Conservation (phyloP, 2,888 invertebrate species). For the Microplitis deprimator region DNA sequence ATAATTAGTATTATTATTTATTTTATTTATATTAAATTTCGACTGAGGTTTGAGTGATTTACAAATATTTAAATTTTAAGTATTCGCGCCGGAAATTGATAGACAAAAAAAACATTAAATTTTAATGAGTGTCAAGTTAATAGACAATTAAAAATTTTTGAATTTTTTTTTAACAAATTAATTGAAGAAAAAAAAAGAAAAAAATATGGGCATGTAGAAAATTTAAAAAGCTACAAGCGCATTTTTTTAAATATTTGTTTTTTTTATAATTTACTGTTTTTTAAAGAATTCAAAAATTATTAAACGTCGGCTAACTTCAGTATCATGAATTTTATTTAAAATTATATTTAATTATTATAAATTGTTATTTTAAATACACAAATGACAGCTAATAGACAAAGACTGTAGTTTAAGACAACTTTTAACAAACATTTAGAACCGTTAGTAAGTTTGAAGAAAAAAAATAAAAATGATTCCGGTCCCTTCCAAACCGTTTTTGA, state of each 20-base stretch:
- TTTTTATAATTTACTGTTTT: too few relatives aligned
- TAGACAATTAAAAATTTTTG: too few relatives aligned
- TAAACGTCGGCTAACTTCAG: too few relatives aligned
- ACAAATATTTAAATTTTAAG: constrained; percentile 31
- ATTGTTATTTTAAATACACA: constrained; percentile 47
- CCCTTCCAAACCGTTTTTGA: constrained; percentile 60
- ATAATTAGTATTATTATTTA: constrained; percentile 29
- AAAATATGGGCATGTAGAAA: too few relatives aligned
- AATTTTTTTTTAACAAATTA: too few relatives aligned
- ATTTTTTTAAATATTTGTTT: too few relatives aligned
- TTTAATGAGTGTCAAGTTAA: constrained; percentile 5
- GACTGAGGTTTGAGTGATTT: constrained; percentile 56
- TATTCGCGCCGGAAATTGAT: constrained; percentile 31
- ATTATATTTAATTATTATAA: constrained; percentile 37
- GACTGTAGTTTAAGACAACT: constrained; percentile 69
- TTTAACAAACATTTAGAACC: constrained; percentile 65
- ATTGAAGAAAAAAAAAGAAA: too few relatives aligned
- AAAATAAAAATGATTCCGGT: constrained; percentile 55
- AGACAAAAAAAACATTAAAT: constrained; percentile 36
- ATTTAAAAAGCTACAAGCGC: too few relatives aligned
- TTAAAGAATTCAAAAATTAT: too few relatives aligned
- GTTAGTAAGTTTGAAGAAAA: constrained; percentile 55
- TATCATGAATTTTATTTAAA: not conserved
- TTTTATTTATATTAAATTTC: constrained; percentile 36
- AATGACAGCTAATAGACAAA: constrained; percentile 62